These are phyloP conservation scores for Anneissia japonica DNA, from an alignment of 35 echinoderm and acorn worm genomes.

Conservation along the genomic window DNA sequence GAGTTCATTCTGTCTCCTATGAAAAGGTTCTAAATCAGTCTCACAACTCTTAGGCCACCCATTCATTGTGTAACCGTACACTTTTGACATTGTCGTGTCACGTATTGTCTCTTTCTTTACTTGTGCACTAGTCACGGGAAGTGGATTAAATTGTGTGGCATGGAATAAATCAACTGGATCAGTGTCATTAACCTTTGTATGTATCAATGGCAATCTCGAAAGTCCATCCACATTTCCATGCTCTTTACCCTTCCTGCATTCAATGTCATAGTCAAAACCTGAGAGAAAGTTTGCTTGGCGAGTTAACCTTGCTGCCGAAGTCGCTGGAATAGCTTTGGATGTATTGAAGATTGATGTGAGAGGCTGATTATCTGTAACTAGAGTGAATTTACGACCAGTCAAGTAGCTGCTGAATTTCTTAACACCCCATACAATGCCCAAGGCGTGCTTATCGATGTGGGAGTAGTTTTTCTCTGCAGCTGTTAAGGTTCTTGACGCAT, in stretches of 20 bases:
- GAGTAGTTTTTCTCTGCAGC: slow-evolving; percentile 46
- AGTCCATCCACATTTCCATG: not conserved
- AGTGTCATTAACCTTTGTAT: not conserved
- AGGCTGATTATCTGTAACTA: slow-evolving; percentile 78
- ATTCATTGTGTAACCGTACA: not conserved
- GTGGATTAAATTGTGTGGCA: not conserved
- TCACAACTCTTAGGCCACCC: not conserved
- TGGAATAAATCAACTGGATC: not conserved
- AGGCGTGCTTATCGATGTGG: not conserved
- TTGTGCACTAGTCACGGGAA: not conserved
- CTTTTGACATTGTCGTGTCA: not conserved
- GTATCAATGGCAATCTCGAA: not conserved
- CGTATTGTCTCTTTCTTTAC: not conserved
- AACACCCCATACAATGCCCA: slow-evolving; percentile 31
- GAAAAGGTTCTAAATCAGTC: slow-evolving; percentile 23
- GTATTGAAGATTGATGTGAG: not conserved
- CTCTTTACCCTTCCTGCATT: not conserved
- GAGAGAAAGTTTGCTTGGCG: not conserved
- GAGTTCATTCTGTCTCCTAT: slow-evolving; percentile 34
- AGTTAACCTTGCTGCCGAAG: not conserved
- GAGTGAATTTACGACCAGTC: slow-evolving; percentile 33
- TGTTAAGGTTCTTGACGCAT: slow-evolving; percentile 47
- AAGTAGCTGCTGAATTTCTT: slow-evolving; percentile 25
- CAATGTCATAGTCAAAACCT: not conserved
- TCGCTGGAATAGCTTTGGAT: not conserved